Evolutionary conservation across 2,888 invertebrate species (phyloP).

Genomic region (Stenchaetothrips biformis): DNA sequence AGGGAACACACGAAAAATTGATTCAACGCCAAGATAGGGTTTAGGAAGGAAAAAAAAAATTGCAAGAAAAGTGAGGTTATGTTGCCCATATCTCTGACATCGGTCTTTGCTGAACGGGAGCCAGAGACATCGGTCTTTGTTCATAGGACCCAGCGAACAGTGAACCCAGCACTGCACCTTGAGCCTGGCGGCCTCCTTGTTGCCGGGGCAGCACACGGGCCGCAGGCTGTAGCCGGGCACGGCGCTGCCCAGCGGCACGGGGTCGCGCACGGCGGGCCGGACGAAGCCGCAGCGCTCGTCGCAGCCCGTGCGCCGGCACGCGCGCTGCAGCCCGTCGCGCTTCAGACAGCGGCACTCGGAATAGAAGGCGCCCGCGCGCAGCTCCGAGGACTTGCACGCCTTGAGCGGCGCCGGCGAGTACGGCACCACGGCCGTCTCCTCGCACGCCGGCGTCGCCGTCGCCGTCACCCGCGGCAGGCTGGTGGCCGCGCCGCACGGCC

Average conservation of each 20-base stretch:
- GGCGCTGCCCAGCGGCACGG: neutral
- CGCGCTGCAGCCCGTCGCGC: slow-evolving; percentile 7
- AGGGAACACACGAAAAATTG: neutral
- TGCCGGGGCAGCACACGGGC: neutral
- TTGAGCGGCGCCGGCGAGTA: neutral
- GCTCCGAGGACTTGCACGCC: neutral
- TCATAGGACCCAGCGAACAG: too few relatives aligned
- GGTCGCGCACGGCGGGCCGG: neutral
- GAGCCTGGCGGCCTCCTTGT: neutral
- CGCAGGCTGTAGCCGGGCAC: neutral
- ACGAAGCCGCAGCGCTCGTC: slow-evolving; percentile 8
- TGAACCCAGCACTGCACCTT: neutral
- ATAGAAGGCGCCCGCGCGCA: neutral
- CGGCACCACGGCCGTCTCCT: slow-evolving; percentile 9
- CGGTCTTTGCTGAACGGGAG: too few relatives aligned
- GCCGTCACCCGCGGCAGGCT: neutral
- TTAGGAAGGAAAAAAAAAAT: too few relatives aligned
- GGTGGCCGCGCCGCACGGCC: neutral
- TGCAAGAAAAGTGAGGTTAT: too few relatives aligned
- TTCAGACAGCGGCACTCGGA: slow-evolving; percentile 10
- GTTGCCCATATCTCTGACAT: too few relatives aligned
- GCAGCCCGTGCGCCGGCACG: neutral
- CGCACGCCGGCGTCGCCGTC: neutral
- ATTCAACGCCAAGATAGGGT: too few relatives aligned
- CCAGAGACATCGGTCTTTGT: too few relatives aligned